These are phyloP conservation scores for Neelides folsomi DNA, from an alignment of 2,888 invertebrate species.

Conservation along the genomic window DNA sequence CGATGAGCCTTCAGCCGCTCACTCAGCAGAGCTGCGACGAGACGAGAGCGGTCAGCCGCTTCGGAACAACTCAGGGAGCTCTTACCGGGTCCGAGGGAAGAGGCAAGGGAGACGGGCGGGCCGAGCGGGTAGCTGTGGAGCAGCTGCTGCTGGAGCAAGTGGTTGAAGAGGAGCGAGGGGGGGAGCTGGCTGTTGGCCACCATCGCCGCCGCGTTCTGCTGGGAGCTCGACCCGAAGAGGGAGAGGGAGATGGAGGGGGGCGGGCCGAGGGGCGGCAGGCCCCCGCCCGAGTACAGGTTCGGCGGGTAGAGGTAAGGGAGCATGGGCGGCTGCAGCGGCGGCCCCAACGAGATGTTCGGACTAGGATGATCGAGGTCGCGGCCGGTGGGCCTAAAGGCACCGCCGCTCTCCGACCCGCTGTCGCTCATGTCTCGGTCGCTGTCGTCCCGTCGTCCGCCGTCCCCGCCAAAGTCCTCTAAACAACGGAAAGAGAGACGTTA, in stretches of 20 bases:
- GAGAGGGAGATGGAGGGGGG: conserved; percentile 49
- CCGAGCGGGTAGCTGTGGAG: conserved; percentile 32
- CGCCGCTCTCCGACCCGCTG: conserved; percentile 38
- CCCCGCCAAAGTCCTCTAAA: conserved; percentile 19
- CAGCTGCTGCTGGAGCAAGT: conserved; percentile 34
- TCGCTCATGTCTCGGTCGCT: conserved; percentile 36
- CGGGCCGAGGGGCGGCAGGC: conserved; percentile 39
- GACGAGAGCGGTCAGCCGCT: conserved; percentile 7
- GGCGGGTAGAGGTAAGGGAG: conserved; percentile 86
- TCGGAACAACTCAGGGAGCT: conserved; percentile 2
- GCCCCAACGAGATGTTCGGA: conserved; percentile 86
- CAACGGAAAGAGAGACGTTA: background rate
- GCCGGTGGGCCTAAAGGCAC: conserved; percentile 30
- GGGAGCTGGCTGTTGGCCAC: conserved; percentile 30
- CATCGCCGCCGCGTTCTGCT: conserved; percentile 40
- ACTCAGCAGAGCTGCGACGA: conserved; percentile 37
- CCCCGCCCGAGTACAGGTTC: conserved; percentile 59
- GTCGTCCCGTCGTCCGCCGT: conserved; percentile 34
- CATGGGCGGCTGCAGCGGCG: conserved; percentile 79
- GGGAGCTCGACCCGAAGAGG: conserved; percentile 44
- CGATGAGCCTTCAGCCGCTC: conserved; percentile 49
- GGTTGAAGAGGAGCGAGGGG: conserved; percentile 35
- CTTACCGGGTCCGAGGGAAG: conserved; percentile 34
- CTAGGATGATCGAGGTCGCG: conserved; percentile 52
- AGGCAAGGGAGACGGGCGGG: conserved; percentile 42